phyloP scores from a whole-genome alignment of 2,797 vertebrate genomes.

The Cuniculus paca region DNA sequence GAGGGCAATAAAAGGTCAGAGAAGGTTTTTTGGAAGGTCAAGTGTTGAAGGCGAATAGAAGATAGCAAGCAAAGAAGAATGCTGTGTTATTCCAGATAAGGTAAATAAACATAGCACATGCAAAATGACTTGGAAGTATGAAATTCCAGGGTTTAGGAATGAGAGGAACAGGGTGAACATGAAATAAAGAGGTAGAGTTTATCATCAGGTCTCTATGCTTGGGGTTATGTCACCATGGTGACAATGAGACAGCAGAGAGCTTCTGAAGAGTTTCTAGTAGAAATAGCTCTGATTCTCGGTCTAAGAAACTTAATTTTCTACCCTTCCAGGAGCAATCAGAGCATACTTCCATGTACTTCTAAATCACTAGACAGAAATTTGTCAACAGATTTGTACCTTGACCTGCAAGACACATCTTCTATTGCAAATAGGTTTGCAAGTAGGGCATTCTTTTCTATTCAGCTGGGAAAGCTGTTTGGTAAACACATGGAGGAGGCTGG shows the following conservation, averaged over 20 bases:
- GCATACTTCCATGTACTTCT: neutral
- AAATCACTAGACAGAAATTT: neutral
- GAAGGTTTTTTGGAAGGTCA: neutral
- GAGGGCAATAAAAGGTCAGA: neutral
- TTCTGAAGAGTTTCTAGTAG: neutral
- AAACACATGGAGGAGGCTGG: rapidly evolving
- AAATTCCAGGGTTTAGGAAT: rapidly evolving
- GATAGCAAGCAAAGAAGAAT: neutral
- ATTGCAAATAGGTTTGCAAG: neutral
- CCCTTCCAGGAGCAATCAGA: neutral
- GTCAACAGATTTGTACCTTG: neutral
- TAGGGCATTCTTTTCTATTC: neutral
- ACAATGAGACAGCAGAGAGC: neutral
- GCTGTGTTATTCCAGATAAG: neutral
- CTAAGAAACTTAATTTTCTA: neutral
- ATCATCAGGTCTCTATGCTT: rapidly evolving
- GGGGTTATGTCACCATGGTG: rapidly evolving
- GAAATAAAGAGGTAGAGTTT: neutral
- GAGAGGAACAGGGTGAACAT: neutral
- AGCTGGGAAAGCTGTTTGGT: neutral
- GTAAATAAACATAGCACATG: neutral
- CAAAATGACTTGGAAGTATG: no score
- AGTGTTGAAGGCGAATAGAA: neutral
- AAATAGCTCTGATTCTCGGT: neutral
- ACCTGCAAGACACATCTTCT: neutral